Base-by-base conservation (phyloP, 1,140 invertebrate genomes). In the Tetragonula clypearis region DNA sequence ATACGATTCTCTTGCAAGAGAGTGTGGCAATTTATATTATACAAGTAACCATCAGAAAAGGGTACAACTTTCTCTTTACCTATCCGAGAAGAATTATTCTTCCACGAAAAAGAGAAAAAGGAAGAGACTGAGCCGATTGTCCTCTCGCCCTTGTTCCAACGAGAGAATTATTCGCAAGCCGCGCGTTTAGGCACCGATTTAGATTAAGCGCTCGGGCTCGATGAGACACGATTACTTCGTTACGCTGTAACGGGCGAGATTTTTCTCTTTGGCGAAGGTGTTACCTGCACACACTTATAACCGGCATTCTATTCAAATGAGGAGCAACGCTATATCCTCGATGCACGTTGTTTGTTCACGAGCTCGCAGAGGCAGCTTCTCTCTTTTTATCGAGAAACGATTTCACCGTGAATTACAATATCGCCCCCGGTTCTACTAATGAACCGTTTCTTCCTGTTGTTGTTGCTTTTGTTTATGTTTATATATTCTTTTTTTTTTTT, bases 261-360 rank as follows among this genome's bases (percentile, higher is more conserved):
- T 62, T 75, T 89, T 66, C 86, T 86, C 86, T 85, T 77, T 93
- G 93, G 90, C 90, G 94, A 94, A 92, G 89, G 90, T 93, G 93
- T 86, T 93, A 93, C 93, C 91, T 92, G 41, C 41, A 92, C 90
- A 93, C 90, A 90, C 92, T 93, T 90, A 91, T 91, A 92, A 83
- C 86, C 82, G 79, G 88, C 86, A 93, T 94, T 94, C 86, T 87
- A 92, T 90, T 91, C 86, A 90, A 93, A 93, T 92, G 87, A 90
- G 85, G 87, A 90, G 85, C 74, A 78, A 83, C 84, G 71, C 75
- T 87, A 86, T 87, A 86, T 85, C 84, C 56, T 26, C 58, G 68
- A 77, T 73, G 81, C 23, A 35, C 21, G 86, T 84, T 83, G 87
- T 91, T 88, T 86, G 80, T 92, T 88, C 77, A 17, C 76, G 41